These are phyloP conservation scores for Seriola dumerili DNA, from an alignment of 2,113 vertebrate species.

Conservation along the genomic window DNA sequence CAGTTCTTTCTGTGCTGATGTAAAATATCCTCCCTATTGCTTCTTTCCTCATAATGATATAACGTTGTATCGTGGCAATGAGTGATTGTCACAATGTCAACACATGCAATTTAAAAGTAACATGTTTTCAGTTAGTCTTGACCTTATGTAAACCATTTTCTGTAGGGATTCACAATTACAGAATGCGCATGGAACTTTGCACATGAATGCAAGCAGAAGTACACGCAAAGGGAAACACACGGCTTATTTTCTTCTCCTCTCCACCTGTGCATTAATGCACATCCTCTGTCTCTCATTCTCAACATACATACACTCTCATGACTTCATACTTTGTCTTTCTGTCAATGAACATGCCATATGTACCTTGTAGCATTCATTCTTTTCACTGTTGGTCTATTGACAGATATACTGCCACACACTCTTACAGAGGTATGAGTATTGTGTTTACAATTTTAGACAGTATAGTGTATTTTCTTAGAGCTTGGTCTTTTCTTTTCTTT, in stretches of 20 bases:
- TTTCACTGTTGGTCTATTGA: background rate
- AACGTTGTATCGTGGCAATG: background rate
- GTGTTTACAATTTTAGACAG: background rate
- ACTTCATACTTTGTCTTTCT: background rate
- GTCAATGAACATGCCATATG: background rate
- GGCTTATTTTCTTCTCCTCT: background rate
- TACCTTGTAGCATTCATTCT: background rate
- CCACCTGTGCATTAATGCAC: background rate
- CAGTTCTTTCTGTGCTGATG: conserved; percentile 16
- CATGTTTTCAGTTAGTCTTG: background rate
- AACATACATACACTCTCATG: background rate
- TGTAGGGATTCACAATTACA: background rate
- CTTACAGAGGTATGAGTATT: no score
- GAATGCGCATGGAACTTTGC: background rate
- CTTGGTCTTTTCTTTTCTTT: conserved; percentile 14
- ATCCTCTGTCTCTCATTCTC: background rate
- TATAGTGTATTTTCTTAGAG: conserved; percentile 19
- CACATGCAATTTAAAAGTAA: conserved; percentile 7
- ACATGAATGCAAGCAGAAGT: background rate
- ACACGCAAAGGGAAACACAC: background rate
- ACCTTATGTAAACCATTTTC: background rate
- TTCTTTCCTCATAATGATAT: conserved; percentile 31
- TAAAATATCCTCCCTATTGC: conserved; percentile 12
- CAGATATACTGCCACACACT: background rate
- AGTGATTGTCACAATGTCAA: conserved; percentile 11